Conservation (phyloP, 2,797 vertebrate species). For the Menidia menidia region DNA sequence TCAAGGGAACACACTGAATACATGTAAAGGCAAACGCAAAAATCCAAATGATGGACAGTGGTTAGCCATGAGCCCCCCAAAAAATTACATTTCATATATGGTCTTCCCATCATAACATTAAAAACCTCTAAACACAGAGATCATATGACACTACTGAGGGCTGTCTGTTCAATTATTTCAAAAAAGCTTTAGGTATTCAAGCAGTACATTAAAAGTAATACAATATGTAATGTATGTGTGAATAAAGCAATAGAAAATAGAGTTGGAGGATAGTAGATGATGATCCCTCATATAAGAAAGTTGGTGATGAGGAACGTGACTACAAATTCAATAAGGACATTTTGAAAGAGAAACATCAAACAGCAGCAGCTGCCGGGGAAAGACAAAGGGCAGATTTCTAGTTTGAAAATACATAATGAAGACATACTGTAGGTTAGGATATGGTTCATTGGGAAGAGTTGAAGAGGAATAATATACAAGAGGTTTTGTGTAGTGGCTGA, state of each 20-base stretch:
- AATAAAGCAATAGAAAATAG: conserved; percentile 19
- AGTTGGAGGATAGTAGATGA: conserved; percentile 16
- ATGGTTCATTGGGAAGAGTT: conserved; percentile 53
- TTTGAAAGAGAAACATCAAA: conserved; percentile 13
- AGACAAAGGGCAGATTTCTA: conserved; percentile 47
- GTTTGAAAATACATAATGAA: conserved; percentile 26
- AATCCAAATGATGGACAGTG: conserved; percentile 18
- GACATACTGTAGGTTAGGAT: conserved; percentile 29
- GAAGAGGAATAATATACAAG: conserved; percentile 50
- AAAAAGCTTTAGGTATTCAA: conserved; percentile 8
- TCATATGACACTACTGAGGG: conserved; percentile 9
- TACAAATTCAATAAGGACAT: conserved; percentile 23
- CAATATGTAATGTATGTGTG: neutral
- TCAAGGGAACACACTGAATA: conserved; percentile 1
- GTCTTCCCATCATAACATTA: neutral
- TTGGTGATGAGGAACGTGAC: conserved; percentile 23
- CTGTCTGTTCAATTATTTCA: neutral
- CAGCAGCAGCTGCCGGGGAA: conserved; percentile 19
- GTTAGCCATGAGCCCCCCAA: conserved; percentile 17
- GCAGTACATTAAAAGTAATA: conserved; percentile 20
- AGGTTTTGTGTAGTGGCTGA: conserved; percentile 39
- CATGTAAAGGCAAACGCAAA: neutral
- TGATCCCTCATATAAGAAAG: conserved; percentile 24
- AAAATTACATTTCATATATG: conserved; percentile 12
- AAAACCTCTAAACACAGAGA: neutral